These are phyloP conservation scores for Botrylloides violaceus DNA, from an alignment of 23 tunicate genomes.

Conservation along the genomic window DNA sequence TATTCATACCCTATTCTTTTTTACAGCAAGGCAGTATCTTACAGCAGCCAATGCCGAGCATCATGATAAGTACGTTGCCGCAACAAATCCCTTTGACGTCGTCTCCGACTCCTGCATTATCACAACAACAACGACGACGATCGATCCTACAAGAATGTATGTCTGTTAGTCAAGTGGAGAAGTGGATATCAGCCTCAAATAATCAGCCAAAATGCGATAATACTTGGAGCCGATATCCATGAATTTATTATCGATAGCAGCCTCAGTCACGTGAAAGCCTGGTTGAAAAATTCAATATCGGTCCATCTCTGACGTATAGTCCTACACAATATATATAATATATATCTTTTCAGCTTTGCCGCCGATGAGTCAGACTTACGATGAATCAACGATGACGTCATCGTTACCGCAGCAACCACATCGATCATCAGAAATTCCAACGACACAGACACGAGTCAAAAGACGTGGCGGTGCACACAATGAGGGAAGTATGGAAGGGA, in stretches of 20 bases:
- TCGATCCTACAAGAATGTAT: constrained; percentile 20
- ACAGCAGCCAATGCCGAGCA: constrained; percentile 21
- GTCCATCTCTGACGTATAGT: no score
- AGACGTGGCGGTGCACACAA: not conserved
- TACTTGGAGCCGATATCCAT: no score
- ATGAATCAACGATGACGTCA: constrained; percentile 27
- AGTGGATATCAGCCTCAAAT: no score
- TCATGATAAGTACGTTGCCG: constrained; percentile 7
- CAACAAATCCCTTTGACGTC: not conserved
- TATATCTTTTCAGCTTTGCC: constrained; percentile 9
- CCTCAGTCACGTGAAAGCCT: no score
- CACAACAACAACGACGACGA: not conserved
- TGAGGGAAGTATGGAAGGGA: constrained; percentile 16
- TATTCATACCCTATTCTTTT: no score
- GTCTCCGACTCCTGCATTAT: no score
- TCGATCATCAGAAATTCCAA: not conserved
- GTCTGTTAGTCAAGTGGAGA: no score
- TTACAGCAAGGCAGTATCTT: constrained; percentile 26
- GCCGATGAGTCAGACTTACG: constrained; percentile 7
- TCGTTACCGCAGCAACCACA: constrained; percentile 10
- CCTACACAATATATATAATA: no score
- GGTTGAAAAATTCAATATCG: no score
- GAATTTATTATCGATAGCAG: no score
- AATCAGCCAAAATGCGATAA: no score
- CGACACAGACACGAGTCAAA: not conserved